phyloP scores from a whole-genome alignment of 2,888 invertebrate species.

The Epinotia brunnichana region DNA sequence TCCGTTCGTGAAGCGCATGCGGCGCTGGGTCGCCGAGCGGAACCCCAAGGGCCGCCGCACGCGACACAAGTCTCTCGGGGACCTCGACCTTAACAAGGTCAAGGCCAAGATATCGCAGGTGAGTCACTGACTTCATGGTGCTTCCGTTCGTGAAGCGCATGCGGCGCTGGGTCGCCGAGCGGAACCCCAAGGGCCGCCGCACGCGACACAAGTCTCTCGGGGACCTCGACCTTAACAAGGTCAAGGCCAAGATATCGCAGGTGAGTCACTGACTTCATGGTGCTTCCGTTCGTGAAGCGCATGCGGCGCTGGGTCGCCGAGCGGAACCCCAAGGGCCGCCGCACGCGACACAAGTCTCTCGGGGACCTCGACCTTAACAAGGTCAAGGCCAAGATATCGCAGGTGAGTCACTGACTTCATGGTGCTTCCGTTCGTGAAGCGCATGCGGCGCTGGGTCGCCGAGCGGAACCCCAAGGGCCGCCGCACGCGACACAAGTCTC shows the following conservation, averaged over 20 bases:
- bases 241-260: conserved; percentile 65
- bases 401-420: conserved; percentile 85
- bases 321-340: conserved; percentile 62
- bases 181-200: conserved; percentile 68
- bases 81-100: conserved; percentile 82
- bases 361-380: conserved; percentile 86
- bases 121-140: conserved; percentile 89
- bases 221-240: conserved; percentile 84
- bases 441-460: conserved; percentile 88
- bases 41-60: conserved; percentile 75
- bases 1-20: conserved; percentile 94
- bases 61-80: conserved; percentile 90
- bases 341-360: conserved; percentile 89
- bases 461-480: conserved; percentile 71
- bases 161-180: conserved; percentile 87
- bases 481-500: conserved; percentile 88
- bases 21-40: conserved; percentile 86
- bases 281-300: conserved; percentile 95
- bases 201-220: conserved; percentile 90
- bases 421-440: conserved; percentile 96
- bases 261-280: conserved; percentile 87
- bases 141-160: conserved; percentile 95
- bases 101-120: conserved; percentile 65
- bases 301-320: conserved; percentile 89
- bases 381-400: conserved; percentile 66